Base-by-base conservation (phyloP, 2,888 invertebrate genomes). In the Drosophila robusta region DNA sequence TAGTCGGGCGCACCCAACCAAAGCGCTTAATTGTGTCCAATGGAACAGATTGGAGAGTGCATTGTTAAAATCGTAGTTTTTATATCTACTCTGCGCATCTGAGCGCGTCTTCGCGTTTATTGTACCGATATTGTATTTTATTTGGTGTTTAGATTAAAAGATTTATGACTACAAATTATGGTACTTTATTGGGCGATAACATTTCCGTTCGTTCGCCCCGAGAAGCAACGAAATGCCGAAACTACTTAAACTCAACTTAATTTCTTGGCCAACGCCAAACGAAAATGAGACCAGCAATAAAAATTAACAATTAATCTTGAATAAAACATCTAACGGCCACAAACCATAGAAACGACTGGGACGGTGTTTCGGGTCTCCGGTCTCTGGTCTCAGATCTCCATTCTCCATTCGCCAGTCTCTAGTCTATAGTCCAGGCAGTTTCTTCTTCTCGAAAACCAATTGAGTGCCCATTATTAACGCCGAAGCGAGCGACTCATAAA, bases 131-230 rank as follows among this genome's bases (percentile, higher is more conserved):
- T 67, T 75, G 77, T 80, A 76, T 87, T 87, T 88, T 84, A 84
- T 84, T 84, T 82, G 81, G 82, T 84, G 72, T 80, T 87, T 82
- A 87, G 82, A 79, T 76, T 62, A 75, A 74, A 87, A 89, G 88
- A 89, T 89, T 89, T 89, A 89, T 88, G 83, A 70, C 81, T 80
- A 80, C 88, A 89, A 89, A 89, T 89, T 89, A 89, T 89, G 83
- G 89, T 85, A 81, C 85, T 84, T 85, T 76, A 76, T 73, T 60
- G 66, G 84, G 85, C 87, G 85, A 88, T 83, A 88, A 85, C 89
- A 84, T 88, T 88, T 88, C 88, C 88, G 88, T 89, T 88, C 64
- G 69, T 41, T 47, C 34, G 64, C 57, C 58, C 38, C 75, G 18
- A 47, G 26, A 41, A 47, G 44, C 49, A 57, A 16, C 36, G 18